Evolutionary conservation across 1,140 invertebrate species (phyloP).

Genomic region (Ips typographus): DNA sequence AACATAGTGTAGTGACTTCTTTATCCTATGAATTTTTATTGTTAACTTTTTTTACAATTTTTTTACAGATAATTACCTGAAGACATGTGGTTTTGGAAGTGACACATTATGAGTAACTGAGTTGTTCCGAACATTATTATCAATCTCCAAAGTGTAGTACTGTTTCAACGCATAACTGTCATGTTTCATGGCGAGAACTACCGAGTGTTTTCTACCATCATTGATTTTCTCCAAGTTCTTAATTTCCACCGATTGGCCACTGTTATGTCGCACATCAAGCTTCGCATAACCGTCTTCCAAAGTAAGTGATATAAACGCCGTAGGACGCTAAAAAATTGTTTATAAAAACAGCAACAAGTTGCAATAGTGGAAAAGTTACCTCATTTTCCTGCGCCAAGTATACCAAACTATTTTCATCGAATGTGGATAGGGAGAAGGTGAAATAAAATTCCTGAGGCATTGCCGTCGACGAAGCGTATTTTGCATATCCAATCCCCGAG

Average conservation of each 20-base stretch:
- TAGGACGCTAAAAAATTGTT: slow-evolving; percentile 23
- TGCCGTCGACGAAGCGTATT: slow-evolving; percentile 14
- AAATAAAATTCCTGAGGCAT: slow-evolving; percentile 70
- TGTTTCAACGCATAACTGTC: slow-evolving; percentile 6
- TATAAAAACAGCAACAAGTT: neutral
- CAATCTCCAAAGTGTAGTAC: slow-evolving; percentile 25
- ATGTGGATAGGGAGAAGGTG: slow-evolving; percentile 79
- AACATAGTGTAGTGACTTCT: slow-evolving; percentile 36
- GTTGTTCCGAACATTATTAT: neutral
- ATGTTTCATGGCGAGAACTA: slow-evolving; percentile 61
- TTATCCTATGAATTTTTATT: slow-evolving; percentile 27
- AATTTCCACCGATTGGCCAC: slow-evolving; percentile 58
- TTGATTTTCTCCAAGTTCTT: slow-evolving; percentile 75
- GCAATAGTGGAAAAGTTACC: slow-evolving; percentile 9
- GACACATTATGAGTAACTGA: no score
- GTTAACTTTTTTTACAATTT: neutral
- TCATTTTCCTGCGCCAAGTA: slow-evolving; percentile 65
- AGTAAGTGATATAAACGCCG: slow-evolving; percentile 57
- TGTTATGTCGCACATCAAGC: slow-evolving; percentile 69
- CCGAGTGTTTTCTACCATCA: slow-evolving; percentile 75
- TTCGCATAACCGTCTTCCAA: slow-evolving; percentile 74
- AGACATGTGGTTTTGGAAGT: slow-evolving; percentile 15
- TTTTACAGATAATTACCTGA: slow-evolving; percentile 11
- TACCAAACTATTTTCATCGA: slow-evolving; percentile 84
- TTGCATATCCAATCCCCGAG: slow-evolving; percentile 37